Evolutionary conservation across 1,140 invertebrate genomes (phyloP).

Genomic region (Berghia stephanieae): DNA sequence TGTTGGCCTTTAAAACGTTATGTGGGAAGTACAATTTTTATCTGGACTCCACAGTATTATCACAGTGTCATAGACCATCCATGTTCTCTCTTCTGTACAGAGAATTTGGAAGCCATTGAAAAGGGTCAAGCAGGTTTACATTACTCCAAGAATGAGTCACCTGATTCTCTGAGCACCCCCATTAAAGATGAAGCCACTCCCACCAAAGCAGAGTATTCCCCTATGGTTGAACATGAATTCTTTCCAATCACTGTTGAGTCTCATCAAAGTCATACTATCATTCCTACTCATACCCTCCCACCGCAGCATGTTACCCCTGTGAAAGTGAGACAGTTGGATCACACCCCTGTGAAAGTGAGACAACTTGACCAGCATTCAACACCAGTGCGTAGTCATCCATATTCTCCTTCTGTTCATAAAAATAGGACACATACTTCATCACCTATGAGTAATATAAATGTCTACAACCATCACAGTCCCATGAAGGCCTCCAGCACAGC

Average conservation of each 20-base stretch:
- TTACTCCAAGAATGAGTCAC: constrained; percentile 34
- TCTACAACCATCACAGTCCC: no score
- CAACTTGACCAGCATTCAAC: no score
- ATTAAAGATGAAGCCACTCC: constrained; percentile 32
- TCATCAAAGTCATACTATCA: constrained; percentile 14
- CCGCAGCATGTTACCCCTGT: background rate
- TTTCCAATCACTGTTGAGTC: constrained; percentile 15
- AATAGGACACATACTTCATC: no score
- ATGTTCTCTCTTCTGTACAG: no score
- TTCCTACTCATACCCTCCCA: background rate
- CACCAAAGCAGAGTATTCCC: constrained; percentile 16
- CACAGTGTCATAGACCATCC: no score
- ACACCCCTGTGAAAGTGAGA: background rate
- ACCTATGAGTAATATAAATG: no score
- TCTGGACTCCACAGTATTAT: no score
- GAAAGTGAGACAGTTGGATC: no score
- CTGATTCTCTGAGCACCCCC: constrained; percentile 6
- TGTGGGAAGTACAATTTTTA: no score
- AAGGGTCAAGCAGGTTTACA: constrained; percentile 54
- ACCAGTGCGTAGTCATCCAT: no score
- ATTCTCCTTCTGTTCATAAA: background rate
- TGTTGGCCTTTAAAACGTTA: no score
- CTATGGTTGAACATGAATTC: background rate
- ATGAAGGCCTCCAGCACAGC: background rate
- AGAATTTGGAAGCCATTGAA: constrained; percentile 58